Base-by-base conservation (phyloP, 1,140 invertebrate genomes). In the Pseudomyrmex pallidus region DNA sequence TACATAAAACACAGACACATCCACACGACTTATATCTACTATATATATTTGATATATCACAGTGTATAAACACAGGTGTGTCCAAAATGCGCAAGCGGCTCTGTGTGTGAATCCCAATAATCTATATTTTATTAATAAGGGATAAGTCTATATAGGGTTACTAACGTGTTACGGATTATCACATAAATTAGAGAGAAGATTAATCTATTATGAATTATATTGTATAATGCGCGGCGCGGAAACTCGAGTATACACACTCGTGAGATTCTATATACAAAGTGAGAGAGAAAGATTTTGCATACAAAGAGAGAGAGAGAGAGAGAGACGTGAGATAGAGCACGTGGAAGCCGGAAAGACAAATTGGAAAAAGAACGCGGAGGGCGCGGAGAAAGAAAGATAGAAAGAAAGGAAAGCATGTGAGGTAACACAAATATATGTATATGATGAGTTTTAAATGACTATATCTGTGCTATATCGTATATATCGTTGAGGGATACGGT, bases 101-200 rank as follows among this genome's bases (percentile, higher is more conserved):
- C 35, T 35, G 35, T 35, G 35, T 35, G 35, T 92, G 86, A 88
- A 93, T 93, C 90, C 90, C 91, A 87, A 92, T 90, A 87, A 92
- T 93, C 90, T 91, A 90, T 92, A 93, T 93, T 93, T 94, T 93
- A 91, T 92, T 92, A 92, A 93, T 91, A 92, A 92, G 77, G 74
- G 68, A 82, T 91, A 91, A 90, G 85, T 25, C 74, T 91, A 80
- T 57, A 80, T 57, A 91, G 88, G 85, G 62, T 90, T 87, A 85
- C 59, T 80, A 80, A 87, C 83, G 87, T 74, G 73, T 88, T 88
- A 88, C 84, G 73, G 77, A 85, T 85, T 88, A 85, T 85, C 52
- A 68, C 57, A 87, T 59, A 80, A 85, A 63, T 48, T 73, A 77
- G 74, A 77, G 63, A 86, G 52, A 83, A 80, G 73, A 88, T 91